These are phyloP conservation scores for Diadumene lineata DNA, from an alignment of 92 coral and sea anemone genomes.

Conservation along the genomic window DNA sequence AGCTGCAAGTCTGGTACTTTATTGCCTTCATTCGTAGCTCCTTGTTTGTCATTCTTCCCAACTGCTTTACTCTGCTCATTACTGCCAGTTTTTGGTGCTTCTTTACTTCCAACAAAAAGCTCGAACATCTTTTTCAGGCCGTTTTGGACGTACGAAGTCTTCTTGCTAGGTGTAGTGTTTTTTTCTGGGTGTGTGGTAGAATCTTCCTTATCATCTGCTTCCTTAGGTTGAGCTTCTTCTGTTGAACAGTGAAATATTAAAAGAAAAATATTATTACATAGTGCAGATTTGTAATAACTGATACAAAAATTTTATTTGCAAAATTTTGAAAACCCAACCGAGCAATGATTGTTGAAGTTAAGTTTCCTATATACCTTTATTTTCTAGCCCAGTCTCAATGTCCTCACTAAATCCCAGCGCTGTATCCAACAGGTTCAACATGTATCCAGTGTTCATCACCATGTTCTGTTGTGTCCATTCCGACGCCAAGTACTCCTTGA, in stretches of 20 bases:
- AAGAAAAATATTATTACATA: too few relatives aligned
- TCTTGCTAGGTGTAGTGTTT: slow-evolving; percentile 8
- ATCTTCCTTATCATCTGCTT: background rate
- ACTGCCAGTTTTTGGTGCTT: slow-evolving; percentile 18
- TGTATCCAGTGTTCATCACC: slow-evolving; percentile 65
- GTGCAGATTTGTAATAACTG: too few relatives aligned
- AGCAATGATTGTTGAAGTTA: background rate
- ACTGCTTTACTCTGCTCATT: background rate
- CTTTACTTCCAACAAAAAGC: slow-evolving; percentile 56
- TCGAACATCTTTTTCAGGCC: slow-evolving; percentile 64
- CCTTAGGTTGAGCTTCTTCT: background rate
- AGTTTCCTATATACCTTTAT: background rate
- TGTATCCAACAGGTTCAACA: slow-evolving; percentile 68
- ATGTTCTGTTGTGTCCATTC: slow-evolving; percentile 69
- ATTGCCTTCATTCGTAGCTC: background rate
- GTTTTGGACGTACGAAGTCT: slow-evolving; percentile 28
- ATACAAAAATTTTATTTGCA: too few relatives aligned
- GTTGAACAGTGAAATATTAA: background rate
- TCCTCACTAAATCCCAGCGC: slow-evolving; percentile 48
- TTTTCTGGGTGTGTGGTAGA: background rate
- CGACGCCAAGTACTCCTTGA: slow-evolving; percentile 70
- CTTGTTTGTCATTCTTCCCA: background rate
- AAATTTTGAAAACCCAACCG: too few relatives aligned
- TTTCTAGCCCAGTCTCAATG: slow-evolving; percentile 3
- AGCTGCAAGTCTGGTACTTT: background rate